Base-by-base conservation (phyloP, 2,888 invertebrate species). In the Drosophila eohydei region DNA sequence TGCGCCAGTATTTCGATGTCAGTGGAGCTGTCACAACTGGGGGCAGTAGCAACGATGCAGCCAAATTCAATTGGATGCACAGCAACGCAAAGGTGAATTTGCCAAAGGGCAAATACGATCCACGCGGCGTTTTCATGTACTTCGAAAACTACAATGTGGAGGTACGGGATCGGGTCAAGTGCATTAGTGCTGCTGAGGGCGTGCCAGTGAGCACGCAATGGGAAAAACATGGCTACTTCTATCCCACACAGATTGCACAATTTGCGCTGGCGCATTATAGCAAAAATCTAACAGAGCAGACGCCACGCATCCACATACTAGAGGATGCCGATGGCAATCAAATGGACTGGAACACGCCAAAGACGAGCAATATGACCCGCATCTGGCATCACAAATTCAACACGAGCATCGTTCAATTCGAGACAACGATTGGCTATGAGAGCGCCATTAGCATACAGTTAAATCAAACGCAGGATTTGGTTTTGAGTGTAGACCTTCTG, bases 61-160 rank as follows among this genome's bases (percentile, higher is more conserved):
- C 97, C 80, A 95, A 96, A 82, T 98, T 99, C 91, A 97, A 97
- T 92, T 99, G 98, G 98, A 96, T 97, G 12, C 98, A 99, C 93
- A 98, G 98, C 91, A 97, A 97, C 92, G 96, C 98, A 28, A 97
- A 97, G 93, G 95, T 98, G 8, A 97, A 97, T 91, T 95, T 96
- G 82, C 98, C 98, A 0, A 97, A 97, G 91, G 96, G 95, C 40
- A 96, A 96, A 82, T 99, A 99, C 93, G 96, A 98, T 90, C 96
- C 98, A 0, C 95, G 95, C 30, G 98, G 98, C 3, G 96, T 97
- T 0, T 99, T 98, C 93, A 97, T 98, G 94, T 98, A 98, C 73
- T 99, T 99, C 93, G 98, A 98, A 91, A 98, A 98, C 92, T 99
- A 99, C 93, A 99, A 98, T 92, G 99, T 99, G 0, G 99, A 99